Base-by-base conservation (phyloP, 2,113 vertebrate genomes). In the Synchiropus splendidus region DNA sequence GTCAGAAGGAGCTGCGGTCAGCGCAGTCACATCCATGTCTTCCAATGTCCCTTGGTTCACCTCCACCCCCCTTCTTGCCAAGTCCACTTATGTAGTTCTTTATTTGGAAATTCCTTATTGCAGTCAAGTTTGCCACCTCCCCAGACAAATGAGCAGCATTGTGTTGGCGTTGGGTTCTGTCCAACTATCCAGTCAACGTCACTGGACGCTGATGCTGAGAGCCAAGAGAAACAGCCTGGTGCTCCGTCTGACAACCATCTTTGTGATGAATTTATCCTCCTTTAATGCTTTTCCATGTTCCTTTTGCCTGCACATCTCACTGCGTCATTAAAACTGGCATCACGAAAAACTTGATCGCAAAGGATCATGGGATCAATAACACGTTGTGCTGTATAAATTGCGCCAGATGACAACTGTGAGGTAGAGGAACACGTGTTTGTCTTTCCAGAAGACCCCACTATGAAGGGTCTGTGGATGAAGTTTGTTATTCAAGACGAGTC, bases 141-240 rank as follows among this genome's bases (percentile, higher is more conserved):
- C 52, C 50, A 14, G 55, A 35, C 64, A 56, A 72, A 52, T 17
- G 56, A 65, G 63, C 52, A 64, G 67, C 56, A 38, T 50, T 54
- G 60, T 82, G 70, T 82, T 82, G 77, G 77, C 55, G 60, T 77
- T 82, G 80, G 77, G 52, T 54, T 54, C 48, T 51, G 39, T 77
- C 77, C 80, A 82, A 75, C 75, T 74, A 75, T 77, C 65, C 70
- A 70, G 72, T 78, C 78, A 70, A 71, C 49, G 36, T 63, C 60
- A 54, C 78, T 74, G 72, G 58, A 70, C 67, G 72, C 64, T 66
- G 58, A 65, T 66, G 58, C 62, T 61, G 57, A 57, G 51, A 77
- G 80, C 80, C 80, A 83, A 83, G 76, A 78, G 77, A 79, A 83
- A 81, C 78, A 80, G 70, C 61, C 74, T 65, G 65, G 63, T 62